Conservation (phyloP, 2,888 invertebrate genomes). For the Scaeva pyrastri region DNA sequence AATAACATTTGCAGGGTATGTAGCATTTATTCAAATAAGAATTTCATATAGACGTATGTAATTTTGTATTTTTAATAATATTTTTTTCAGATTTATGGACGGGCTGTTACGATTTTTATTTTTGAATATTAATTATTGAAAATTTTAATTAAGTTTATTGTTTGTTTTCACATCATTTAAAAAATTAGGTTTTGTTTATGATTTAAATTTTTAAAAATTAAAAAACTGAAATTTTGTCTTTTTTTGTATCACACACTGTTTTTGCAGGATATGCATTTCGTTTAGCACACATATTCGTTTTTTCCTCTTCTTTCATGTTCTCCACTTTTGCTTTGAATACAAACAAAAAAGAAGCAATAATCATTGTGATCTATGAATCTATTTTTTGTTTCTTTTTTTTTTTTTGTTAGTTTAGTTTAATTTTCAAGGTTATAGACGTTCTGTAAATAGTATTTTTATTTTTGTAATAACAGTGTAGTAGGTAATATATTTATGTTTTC, state of each 20-base stretch:
- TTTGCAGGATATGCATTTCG: slow-evolving; percentile 69
- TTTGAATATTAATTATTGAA: neutral
- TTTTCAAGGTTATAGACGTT: slow-evolving; percentile 54
- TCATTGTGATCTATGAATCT: slow-evolving; percentile 38
- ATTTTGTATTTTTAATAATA: slow-evolving; percentile 19
- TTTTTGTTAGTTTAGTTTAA: neutral
- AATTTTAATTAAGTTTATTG: slow-evolving; percentile 39
- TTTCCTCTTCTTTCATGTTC: neutral
- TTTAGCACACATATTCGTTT: neutral
- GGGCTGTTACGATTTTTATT: slow-evolving; percentile 63
- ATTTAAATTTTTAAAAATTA: too few relatives aligned
- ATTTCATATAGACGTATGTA: neutral
- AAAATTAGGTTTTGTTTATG: slow-evolving; percentile 27
- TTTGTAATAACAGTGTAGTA: neutral
- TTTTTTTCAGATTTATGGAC: slow-evolving; percentile 68
- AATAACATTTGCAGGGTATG: slow-evolving; percentile 65
- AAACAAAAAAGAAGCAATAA: slow-evolving; percentile 30
- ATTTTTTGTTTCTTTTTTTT: neutral
- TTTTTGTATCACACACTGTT: slow-evolving; percentile 67
- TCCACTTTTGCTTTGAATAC: slow-evolving; percentile 19
- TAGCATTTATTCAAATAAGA: slow-evolving; percentile 55
- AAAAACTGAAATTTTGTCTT: neutral
- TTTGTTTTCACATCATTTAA: slow-evolving; percentile 49
- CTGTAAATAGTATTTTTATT: slow-evolving; percentile 44
- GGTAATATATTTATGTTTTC: neutral